Evolutionary conservation across 2,797 vertebrate genomes (phyloP), one percentile per base, ranked within the genome.

Genomic region (Streptopelia turtur): DNA sequence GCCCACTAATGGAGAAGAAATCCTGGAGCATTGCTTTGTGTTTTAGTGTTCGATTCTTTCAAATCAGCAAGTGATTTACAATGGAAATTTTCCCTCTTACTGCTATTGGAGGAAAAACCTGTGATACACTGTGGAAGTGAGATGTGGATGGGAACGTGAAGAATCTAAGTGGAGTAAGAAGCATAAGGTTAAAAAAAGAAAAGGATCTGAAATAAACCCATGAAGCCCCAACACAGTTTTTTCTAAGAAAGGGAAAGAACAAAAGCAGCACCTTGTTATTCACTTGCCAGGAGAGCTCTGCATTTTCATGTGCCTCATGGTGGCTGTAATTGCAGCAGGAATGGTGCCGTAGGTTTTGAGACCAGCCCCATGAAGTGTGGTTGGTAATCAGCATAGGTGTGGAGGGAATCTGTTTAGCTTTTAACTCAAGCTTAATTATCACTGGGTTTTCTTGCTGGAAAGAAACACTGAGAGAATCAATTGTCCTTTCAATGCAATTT

Each of bases 51-150:
- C 28, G 22, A 71, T 69, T 81, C 27, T 55, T 88, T 96, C 65
- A 65, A 68, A 82, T 75, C 57, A 72, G 49, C 33, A 47, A 64
- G 24, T 17, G 27, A 78, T 95, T 84, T 84, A 31, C 60, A 60
- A 45, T 56, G 53, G 59, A 68, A 53, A 49, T 79, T 86, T 95
- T 88, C 45, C 28, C 13, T 89, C 87, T 71, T 83, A n/a, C 80
- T 93, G 43, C 15, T 72, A 10, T 31, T 69, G 78, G 17, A 79
- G 49, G 49, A 50, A 83, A 89, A 80, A 27, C 5, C 28, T 28
- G 1, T 8, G 52, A 49, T 37, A 57, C 1, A 1, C 16, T 16
- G 27, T 80, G 13, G 49, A 80, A 85, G 49, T 33, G 35, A 95
- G 21, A 56, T 24, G 10, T 66, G 25, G 39, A 9, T 20, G 31